phyloP scores from a whole-genome alignment of 2,888 invertebrate species.

The Machimus atricapillus region DNA sequence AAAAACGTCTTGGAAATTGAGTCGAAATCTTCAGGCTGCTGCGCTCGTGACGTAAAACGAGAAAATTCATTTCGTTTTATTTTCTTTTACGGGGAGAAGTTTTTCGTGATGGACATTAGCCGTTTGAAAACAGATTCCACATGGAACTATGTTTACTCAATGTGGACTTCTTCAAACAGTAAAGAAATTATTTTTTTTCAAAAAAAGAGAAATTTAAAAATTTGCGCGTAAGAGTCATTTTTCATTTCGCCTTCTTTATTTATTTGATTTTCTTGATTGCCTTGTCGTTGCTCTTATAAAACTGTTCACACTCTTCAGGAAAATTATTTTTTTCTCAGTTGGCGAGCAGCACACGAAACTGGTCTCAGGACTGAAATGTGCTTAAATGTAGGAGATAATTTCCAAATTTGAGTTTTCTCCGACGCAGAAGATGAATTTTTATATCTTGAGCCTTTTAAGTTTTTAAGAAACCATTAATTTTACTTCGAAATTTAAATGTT shows the following conservation, averaged over 20 bases:
- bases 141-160: neutral
- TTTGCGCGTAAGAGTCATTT: neutral
- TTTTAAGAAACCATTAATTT: no score
- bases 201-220: neutral
- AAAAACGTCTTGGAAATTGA: neutral
- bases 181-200: neutral
- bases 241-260: neutral
- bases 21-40: neutral
- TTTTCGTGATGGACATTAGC: neutral
- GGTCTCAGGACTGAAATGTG: neutral
- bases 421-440: neutral
- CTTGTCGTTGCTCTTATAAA: neutral
- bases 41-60: neutral
- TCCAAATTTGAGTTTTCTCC: neutral
- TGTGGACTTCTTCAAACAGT: neutral
- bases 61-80: neutral
- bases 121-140: neutral
- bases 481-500: no score
- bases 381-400: neutral
- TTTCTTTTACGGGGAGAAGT: neutral
- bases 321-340: neutral
- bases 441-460: neutral
- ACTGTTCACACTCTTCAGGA: neutral
- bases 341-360: neutral
- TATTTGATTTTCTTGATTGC: neutral